Base-by-base conservation (phyloP, 1,140 invertebrate genomes). In the Lepidurus apus region DNA sequence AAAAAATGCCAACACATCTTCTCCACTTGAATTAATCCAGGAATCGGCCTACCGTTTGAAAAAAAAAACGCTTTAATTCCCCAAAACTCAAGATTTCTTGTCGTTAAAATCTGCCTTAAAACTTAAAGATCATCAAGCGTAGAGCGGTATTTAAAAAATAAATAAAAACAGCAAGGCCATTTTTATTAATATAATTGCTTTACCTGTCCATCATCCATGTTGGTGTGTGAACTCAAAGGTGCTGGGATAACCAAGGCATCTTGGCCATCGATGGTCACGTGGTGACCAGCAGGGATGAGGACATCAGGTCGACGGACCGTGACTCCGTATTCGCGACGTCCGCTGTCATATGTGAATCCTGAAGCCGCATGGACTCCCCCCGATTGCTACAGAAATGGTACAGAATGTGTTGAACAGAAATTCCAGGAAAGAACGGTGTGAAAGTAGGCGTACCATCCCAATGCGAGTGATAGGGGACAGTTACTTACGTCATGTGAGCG, bases 191-290 rank as follows among this genome's bases (percentile, higher is more conserved):
- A 13, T 0, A 75, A 53, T 11, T 42, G 0, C 44, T 45, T 45
- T 74, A 79, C 78, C 78, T 79, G 78, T 79, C 78, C 78, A 34
- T 79, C 78, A 74, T 75, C 78, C 65, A 79, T 79, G n/a, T 42
- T 65, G 42, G 74, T 74, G 44, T 79, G 78, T 26, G 78, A 74
- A 24, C 73, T 74, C 74, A 79, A 74, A 17, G 78, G 73, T n/a
- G 78, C 78, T 7, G 78, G 78, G 9, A 79, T 79, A 43, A 79
- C 78, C 26, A 79, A 45, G 44, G 78, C 75, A 1, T 79, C 78
- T 10, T 47, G 43, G 65, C 78, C 78, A 13, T 74, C 74, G 42
- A 75, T 74, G 74, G 53, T 65, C 53, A 79, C 78, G 73, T 79
- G 78, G 42, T 79, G 78, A 74, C 44, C 74, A 74, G 78, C 74